Conservation (phyloP, 2,113 vertebrate genomes). For the Daubentonia madagascariensis region DNA sequence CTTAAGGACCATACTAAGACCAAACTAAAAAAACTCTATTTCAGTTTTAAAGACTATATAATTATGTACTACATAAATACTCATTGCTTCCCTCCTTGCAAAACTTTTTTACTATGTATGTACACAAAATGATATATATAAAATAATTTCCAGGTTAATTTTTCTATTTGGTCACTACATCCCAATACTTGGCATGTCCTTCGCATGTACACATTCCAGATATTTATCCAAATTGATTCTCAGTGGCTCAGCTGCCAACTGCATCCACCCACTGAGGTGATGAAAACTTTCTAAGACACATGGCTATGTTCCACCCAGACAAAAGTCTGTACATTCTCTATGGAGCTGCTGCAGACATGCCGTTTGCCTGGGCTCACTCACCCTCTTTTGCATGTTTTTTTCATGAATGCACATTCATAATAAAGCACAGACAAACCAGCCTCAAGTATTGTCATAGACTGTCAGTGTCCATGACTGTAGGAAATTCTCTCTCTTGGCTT, state of each 20-base stretch:
- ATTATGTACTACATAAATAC: neutral
- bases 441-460: neutral
- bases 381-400: neutral
- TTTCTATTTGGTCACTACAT: neutral
- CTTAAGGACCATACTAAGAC: neutral
- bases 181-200: neutral
- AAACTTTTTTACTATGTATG: neutral
- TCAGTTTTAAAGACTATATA: neutral
- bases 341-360: neutral
- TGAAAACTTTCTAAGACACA: too few species aligned
- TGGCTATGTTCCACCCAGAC: neutral
- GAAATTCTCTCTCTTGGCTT: neutral
- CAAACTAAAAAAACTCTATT: neutral
- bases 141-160: neutral
- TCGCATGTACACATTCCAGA: neutral
- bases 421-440: neutral
- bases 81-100: neutral
- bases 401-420: neutral
- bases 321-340: neutral
- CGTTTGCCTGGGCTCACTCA: neutral
- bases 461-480: neutral
- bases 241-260: neutral
- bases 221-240: neutral
- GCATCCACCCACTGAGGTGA: neutral
- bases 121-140: neutral